Evolutionary conservation across 2,797 vertebrate species (phyloP).

Genomic region (Urocyon cinereoargenteus): DNA sequence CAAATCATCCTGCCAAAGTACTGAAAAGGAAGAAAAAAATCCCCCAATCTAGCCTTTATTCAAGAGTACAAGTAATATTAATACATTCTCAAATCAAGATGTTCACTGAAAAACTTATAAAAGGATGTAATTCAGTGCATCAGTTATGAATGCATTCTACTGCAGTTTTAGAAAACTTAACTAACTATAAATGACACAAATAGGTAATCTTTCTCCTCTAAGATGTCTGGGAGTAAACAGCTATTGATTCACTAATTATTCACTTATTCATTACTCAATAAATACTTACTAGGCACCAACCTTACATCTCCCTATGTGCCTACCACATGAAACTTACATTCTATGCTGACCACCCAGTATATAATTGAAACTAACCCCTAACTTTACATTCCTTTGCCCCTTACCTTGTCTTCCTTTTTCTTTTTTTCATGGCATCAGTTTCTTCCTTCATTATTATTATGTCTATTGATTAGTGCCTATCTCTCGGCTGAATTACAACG

Average conservation of each 20-base stretch:
- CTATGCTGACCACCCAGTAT: neutral
- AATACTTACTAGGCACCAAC: neutral
- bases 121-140: neutral
- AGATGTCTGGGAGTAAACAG: neutral
- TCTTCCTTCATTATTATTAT: neutral
- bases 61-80: neutral
- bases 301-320: neutral
- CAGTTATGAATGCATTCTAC: neutral
- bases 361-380: neutral
- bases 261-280: neutral
- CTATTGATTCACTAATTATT: neutral
- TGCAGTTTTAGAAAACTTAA: neutral
- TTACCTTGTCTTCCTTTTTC: neutral
- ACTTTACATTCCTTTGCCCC: neutral
- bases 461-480: neutral
- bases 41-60: neutral
- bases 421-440: neutral
- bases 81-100: neutral
- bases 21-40: neutral
- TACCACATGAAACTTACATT: no score
- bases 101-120: neutral
- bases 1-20: neutral
- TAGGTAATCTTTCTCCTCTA: neutral
- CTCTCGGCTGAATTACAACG: neutral
- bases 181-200: neutral